These are phyloP conservation scores for Charanyca ferruginea DNA, from an alignment of 2,888 invertebrate genomes.

Conservation along the genomic window DNA sequence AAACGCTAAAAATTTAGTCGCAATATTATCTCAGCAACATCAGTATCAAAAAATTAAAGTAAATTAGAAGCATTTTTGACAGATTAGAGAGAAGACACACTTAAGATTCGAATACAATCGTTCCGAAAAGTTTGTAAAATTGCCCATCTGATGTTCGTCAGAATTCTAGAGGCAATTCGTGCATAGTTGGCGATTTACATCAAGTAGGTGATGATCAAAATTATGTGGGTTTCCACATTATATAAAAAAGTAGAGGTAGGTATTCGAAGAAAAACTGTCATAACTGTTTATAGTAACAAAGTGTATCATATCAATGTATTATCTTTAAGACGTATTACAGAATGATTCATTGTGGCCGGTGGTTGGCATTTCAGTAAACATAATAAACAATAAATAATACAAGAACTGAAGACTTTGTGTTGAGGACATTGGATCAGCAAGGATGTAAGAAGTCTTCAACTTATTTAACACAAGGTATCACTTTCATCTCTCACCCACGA, in stretches of 20 bases:
- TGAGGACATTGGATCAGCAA: neutral
- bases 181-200: too few species aligned
- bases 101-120: too few species aligned
- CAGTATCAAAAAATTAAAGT: too few species aligned
- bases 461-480: neutral
- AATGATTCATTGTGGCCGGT: slow-evolving; percentile 25
- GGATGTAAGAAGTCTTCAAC: neutral
- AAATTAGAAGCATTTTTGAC: too few species aligned
- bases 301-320: slow-evolving; percentile 28
- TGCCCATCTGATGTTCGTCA: too few species aligned
- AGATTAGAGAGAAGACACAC: too few species aligned
- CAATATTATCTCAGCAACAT: too few species aligned
- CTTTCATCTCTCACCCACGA: slow-evolving; percentile 31
- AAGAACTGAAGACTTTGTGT: slow-evolving; percentile 8
- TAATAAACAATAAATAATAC: slow-evolving; percentile 1
- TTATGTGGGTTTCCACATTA: neutral
- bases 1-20: too few species aligned
- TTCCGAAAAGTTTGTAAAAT: too few species aligned
- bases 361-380: slow-evolving; percentile 4
- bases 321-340: neutral
- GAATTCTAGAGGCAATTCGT: too few species aligned
- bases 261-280: neutral
- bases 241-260: neutral
- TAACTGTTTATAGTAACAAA: slow-evolving; percentile 3
- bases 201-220: too few species aligned